Base-by-base conservation (phyloP, 2,113 vertebrate species). In the Jaculus jaculus region DNA sequence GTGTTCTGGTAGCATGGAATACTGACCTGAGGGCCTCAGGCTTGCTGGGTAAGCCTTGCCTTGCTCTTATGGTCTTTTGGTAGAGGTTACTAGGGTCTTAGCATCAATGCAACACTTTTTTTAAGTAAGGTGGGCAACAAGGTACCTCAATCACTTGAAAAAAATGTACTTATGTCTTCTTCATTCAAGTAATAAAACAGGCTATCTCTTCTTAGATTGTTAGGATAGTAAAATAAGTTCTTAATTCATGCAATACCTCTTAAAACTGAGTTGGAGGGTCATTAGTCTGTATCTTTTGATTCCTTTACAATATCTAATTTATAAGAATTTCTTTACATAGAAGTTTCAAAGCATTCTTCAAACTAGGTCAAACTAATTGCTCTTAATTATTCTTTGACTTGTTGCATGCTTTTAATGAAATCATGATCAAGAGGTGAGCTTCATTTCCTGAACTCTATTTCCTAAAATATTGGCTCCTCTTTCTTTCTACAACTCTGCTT, bases 341-440 rank as follows among this genome's bases (percentile, higher is more conserved):
- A 75, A 63, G 66, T 28, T 81, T 58, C 18, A 75, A 89, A 87
- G 0, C 5, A 66, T 32, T 84, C 15, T 93, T 96, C 68, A 63
- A 74, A 75, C 6, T 60, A 17, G 23, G 21, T 77, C 72, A 92
- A 3, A 12, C n/a, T 77, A 6, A 0, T 24, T 73, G n/a, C 5
- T 51, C 61, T 6, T 54, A 42, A 15, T n/a, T 69, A 47, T 85
- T 82, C 13, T 13, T 32, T 39, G 61, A 3, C 7, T 7, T 66
- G 47, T 83, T 32, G 5, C 9, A 84, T 42, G 39, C 11, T 85
- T 93, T 84, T 94, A 93, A 58, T 18, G 15, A 84, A 94, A 81
- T 88, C 39, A 39, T 30, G 39, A 12, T 73, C 84, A 66, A 84
- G 54, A 66, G 58, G 8, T 47, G 16, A 84, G 8, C 7, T 21